A percentile compares a stretch with the other conserved stretches of the same genome.
Conservation (phyloP, 2,113 vertebrate genomes). For the Corythornis vintsioides region DNA sequence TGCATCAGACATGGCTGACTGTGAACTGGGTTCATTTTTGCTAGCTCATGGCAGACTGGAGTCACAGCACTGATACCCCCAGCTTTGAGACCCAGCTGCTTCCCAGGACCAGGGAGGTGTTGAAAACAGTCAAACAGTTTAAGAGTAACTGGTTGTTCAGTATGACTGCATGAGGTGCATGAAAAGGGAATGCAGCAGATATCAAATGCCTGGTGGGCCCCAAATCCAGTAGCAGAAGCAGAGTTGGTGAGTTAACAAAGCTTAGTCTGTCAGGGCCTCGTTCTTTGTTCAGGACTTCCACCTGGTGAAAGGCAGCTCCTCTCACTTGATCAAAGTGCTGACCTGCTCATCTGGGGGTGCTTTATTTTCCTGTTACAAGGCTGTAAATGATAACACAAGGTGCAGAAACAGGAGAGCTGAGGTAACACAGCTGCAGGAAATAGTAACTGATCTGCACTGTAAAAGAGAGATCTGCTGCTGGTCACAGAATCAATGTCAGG, state of each 20-base stretch:
- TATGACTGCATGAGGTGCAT: neutral
- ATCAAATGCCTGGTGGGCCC: neutral
- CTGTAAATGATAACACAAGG: neutral
- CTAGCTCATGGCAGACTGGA: neutral
- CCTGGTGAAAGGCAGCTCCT: neutral
- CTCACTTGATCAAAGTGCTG: neutral
- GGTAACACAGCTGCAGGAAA: slow-evolving; percentile 33
- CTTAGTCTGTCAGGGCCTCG: neutral
- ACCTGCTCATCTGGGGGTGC: neutral
- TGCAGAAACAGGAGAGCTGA: slow-evolving; percentile 1
- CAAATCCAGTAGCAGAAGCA: neutral
- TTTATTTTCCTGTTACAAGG: neutral
- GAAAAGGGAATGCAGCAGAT: neutral
- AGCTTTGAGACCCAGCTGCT: neutral
- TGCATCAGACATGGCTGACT: neutral
- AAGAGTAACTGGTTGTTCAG: neutral
- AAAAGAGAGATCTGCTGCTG: neutral
- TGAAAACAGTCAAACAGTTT: neutral
- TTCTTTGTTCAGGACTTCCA: neutral
- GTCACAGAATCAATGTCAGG: neutral
- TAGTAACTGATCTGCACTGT: neutral
- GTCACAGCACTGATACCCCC: accelerated
- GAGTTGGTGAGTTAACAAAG: neutral
- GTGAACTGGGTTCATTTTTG: neutral
- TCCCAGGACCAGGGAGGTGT: neutral